Conservation (phyloP, 2,113 vertebrate genomes). For the Bombycilla garrulus region DNA sequence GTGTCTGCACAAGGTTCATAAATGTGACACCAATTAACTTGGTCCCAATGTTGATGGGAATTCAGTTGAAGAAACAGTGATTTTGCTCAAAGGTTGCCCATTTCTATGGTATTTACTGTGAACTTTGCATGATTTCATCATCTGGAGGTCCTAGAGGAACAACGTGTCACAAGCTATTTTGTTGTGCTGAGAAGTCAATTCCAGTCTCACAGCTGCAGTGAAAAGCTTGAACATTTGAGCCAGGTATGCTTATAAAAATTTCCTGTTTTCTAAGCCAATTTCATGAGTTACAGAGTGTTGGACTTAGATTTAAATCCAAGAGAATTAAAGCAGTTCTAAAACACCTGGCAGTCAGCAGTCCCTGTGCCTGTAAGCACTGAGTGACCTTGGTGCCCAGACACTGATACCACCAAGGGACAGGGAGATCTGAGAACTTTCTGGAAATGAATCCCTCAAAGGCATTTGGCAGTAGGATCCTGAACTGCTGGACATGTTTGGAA, state of each 20-base stretch:
- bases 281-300: background rate
- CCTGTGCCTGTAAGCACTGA: background rate
- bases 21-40: background rate
- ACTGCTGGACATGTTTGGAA: background rate
- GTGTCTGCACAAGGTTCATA: background rate
- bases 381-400: background rate
- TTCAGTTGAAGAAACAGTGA: background rate
- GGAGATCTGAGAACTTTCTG: background rate
- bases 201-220: background rate
- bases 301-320: background rate
- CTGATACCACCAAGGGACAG: background rate
- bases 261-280: background rate
- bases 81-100: background rate
- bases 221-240: background rate
- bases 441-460: background rate
- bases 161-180: background rate
- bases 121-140: background rate
- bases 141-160: background rate
- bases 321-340: background rate
- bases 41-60: background rate
- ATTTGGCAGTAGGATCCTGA: background rate
- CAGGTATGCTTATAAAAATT: background rate
- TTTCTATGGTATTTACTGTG: background rate
- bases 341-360: background rate
- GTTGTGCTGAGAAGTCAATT: background rate